phyloP scores from a whole-genome alignment of 2,113 vertebrate species.

The Acrocephalus kingi region DNA sequence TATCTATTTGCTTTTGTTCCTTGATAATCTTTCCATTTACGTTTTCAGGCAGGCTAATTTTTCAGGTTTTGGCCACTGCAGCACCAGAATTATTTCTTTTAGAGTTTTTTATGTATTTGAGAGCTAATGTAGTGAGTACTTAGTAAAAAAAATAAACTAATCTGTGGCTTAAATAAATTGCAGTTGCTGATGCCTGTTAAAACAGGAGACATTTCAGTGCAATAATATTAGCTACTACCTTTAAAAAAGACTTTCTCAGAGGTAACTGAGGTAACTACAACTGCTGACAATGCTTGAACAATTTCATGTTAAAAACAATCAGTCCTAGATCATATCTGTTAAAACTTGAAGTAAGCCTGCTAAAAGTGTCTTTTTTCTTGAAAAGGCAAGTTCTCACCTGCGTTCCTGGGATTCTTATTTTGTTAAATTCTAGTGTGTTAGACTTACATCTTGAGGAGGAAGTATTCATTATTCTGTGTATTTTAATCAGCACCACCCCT shows the following conservation, averaged over 20 bases:
- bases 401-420: background rate
- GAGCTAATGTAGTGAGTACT: background rate
- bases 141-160: background rate
- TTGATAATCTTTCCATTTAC: constrained; percentile 62
- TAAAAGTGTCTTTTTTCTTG: constrained; percentile 48
- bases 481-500: background rate
- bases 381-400: constrained; percentile 52
- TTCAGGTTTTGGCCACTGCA: constrained; percentile 14
- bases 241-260: constrained; percentile 4
- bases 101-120: constrained; percentile 8
- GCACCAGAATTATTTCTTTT: constrained; percentile 27
- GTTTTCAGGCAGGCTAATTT: constrained; percentile 49
- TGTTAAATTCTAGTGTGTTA: constrained; percentile 50
- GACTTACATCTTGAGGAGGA: constrained; percentile 12
- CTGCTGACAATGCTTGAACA: constrained; percentile 45
- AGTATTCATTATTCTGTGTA: constrained; percentile 17
- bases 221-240: constrained; percentile 2
- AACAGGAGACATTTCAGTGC: background rate
- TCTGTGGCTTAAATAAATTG: constrained; percentile 24
- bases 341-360: constrained; percentile 43
- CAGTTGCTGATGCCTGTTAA: constrained; percentile 1
- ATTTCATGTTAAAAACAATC: constrained; percentile 32
- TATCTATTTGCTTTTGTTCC: constrained; percentile 75
- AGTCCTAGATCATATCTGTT: constrained; percentile 46
- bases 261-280: constrained; percentile 51